Conservation (phyloP, 2,113 vertebrate species). For the Corythoichthys haematopterus region DNA sequence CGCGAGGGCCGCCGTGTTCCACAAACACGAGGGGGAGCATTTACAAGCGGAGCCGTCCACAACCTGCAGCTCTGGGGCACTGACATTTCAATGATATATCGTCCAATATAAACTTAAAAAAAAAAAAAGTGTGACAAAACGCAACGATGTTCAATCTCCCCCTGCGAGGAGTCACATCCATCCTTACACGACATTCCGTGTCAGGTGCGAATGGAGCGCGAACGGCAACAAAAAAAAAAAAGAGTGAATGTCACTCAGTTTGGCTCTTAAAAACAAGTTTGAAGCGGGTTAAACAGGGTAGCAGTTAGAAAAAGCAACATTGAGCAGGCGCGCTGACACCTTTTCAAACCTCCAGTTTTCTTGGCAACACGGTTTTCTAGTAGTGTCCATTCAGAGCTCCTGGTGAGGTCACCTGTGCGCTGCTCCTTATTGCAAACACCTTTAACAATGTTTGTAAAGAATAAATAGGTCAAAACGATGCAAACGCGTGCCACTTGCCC, state of each 20-base stretch:
- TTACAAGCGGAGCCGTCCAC: constrained; percentile 58
- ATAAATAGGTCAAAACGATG: constrained; percentile 99
- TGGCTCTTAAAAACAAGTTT: constrained; percentile 65
- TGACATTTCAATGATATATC: constrained; percentile 51
- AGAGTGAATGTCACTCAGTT: constrained; percentile 79
- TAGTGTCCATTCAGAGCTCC: constrained; percentile 36
- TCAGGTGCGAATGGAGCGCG: constrained; percentile 52
- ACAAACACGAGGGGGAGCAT: constrained; percentile 48
- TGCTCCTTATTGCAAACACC: constrained; percentile 71
- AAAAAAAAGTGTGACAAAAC: constrained; percentile 52
- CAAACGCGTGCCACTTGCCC: constrained; percentile 98
- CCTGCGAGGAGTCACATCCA: constrained; percentile 45
- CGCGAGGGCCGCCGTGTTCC: constrained; percentile 45
- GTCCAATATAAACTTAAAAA: constrained; percentile 52
- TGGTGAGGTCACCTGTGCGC: constrained; percentile 34
- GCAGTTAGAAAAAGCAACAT: constrained; percentile 34
- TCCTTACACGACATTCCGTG: constrained; percentile 54
- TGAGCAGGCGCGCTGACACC: background rate
- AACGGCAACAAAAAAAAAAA: constrained; percentile 30
- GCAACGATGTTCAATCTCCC: constrained; percentile 47
- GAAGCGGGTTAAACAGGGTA: constrained; percentile 28
- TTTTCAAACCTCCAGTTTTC: constrained; percentile 10
- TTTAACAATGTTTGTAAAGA: constrained; percentile 89
- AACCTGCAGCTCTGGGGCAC: constrained; percentile 57
- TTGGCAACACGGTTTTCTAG: background rate